phyloP scores from a whole-genome alignment of 2,888 invertebrate genomes.

The Nymphalis urticae region DNA sequence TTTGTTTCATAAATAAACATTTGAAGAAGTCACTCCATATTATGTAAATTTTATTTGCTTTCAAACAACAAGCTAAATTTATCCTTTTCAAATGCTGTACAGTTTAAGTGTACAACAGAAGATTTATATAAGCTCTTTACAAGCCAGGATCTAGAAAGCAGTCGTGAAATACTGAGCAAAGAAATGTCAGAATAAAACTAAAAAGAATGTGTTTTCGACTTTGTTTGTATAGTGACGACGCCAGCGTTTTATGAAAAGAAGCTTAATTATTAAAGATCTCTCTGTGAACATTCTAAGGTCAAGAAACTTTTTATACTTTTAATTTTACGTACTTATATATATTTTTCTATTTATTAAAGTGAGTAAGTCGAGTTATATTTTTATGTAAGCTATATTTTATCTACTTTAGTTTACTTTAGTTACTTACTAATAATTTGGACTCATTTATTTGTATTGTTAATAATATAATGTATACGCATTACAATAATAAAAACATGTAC shows the following conservation, averaged over 20 bases:
- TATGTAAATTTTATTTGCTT: constrained; percentile 2
- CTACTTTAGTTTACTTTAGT: too few relatives aligned
- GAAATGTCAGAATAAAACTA: constrained; percentile 20
- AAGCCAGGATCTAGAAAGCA: constrained; percentile 25
- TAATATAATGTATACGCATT: too few relatives aligned
- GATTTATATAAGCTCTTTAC: constrained; percentile 29
- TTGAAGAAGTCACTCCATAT: too few relatives aligned
- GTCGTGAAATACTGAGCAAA: constrained; percentile 16
- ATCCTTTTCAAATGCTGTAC: constrained; percentile 21
- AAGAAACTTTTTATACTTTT: neutral
- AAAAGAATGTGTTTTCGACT: constrained; percentile 15
- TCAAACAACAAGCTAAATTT: constrained; percentile 21
- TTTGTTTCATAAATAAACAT: too few relatives aligned
- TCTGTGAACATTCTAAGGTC: neutral
- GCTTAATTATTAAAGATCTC: constrained; percentile 2
- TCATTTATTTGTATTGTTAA: too few relatives aligned
- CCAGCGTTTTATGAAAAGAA: neutral
- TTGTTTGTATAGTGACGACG: constrained; percentile 8
- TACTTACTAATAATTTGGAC: too few relatives aligned
- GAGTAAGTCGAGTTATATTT: too few relatives aligned
- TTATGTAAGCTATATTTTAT: too few relatives aligned
- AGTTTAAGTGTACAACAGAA: constrained; percentile 19
- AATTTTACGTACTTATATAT: too few relatives aligned
- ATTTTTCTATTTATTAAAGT: too few relatives aligned
- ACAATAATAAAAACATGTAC: too few relatives aligned